Percentiles rank a stretch among this genome's conserved stretches.
These are phyloP conservation scores for Hylyphantes graminicola DNA, from an alignment of 1,140 invertebrate species.

Conservation along the genomic window DNA sequence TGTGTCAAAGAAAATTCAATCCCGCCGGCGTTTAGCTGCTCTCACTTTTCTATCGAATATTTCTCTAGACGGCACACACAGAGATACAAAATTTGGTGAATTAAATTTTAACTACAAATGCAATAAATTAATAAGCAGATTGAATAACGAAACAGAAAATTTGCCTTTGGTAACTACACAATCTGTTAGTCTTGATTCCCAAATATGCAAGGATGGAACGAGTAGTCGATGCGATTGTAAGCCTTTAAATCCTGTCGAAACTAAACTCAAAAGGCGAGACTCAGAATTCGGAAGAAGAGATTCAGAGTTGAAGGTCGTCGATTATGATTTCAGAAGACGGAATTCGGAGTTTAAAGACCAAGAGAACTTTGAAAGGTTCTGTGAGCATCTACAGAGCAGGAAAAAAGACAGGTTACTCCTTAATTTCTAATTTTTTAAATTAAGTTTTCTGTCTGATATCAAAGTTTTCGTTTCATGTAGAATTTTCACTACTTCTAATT, in stretches of 20 bases:
- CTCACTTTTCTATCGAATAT: conserved; percentile 94
- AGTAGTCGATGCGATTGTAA: not conserved
- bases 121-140: conserved; percentile 20
- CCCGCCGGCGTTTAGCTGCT: conserved; percentile 83
- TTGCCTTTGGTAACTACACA: not conserved
- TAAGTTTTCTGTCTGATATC: not conserved
- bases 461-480: not conserved
- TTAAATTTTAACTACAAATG: conserved; percentile 63
- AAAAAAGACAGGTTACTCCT: conserved; percentile 32
- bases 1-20: conserved; percentile 50
- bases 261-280: conserved; percentile 27
- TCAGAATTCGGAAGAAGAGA: conserved; percentile 8
- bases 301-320: not conserved
- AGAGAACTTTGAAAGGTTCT: conserved; percentile 22
- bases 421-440: not conserved
- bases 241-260: not conserved
- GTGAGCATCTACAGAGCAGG: conserved; percentile 23
- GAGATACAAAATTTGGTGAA: conserved; percentile 80
- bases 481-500: no score
- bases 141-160: no score
- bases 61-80: conserved; percentile 89
- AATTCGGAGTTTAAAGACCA: conserved; percentile 44
- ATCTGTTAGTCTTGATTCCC: not conserved
- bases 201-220: not conserved
- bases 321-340: conserved; percentile 25